Conservation (phyloP, 1,140 invertebrate species). For the Ganaspis sp. region DNA sequence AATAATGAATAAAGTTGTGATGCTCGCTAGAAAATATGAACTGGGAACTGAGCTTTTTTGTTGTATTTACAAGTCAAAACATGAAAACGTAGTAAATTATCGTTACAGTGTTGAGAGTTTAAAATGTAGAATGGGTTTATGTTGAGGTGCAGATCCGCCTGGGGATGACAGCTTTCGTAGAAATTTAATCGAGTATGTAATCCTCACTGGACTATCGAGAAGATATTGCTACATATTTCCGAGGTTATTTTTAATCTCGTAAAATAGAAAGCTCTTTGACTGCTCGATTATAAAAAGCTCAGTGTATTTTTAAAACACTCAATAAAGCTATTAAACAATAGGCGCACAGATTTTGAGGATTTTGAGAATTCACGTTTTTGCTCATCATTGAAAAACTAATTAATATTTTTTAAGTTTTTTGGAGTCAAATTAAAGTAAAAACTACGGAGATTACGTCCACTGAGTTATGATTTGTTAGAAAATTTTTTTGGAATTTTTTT, state of each 20-base stretch:
- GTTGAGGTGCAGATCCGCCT: not conserved
- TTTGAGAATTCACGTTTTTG: too few relatives aligned
- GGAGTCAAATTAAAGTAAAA: too few relatives aligned
- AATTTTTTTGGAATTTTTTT: too few relatives aligned
- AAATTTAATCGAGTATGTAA: conserved; percentile 2
- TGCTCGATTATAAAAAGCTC: too few relatives aligned
- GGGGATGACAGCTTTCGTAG: conserved; percentile 7
- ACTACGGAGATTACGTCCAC: too few relatives aligned
- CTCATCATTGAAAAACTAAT: not conserved
- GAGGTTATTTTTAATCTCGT: not conserved
- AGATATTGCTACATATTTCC: not conserved
- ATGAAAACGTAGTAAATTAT: not conserved
- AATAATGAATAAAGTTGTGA: not conserved
- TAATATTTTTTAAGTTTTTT: too few relatives aligned
- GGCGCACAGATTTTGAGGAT: not conserved
- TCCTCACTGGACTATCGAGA: not conserved
- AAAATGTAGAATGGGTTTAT: not conserved
- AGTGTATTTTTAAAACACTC: not conserved
- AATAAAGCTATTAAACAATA: not conserved
- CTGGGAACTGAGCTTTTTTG: not conserved
- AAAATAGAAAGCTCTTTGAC: not conserved
- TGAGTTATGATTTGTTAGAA: too few relatives aligned
- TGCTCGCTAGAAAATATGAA: not conserved
- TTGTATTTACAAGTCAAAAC: conserved; percentile 1
- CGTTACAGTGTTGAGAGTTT: not conserved